Evolutionary conservation across 2,888 invertebrate genomes (phyloP), one percentile per base, ranked within the genome.

Genomic region (Carterocephalus palaemon): DNA sequence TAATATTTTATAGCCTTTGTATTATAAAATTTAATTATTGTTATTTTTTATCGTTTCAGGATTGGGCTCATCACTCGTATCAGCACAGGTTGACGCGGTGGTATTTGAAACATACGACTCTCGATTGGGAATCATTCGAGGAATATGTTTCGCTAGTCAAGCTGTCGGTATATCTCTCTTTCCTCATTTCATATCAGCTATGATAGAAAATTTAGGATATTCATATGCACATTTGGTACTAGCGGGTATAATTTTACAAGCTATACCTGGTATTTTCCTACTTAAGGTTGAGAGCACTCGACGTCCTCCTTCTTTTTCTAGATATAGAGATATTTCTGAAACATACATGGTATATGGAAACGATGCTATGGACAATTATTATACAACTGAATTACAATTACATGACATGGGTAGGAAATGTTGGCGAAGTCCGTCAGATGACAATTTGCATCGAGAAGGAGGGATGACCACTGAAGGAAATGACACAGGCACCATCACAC

Each of bases 381-480:
- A 70, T 45, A 63, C 69, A n/a, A 71, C 73, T 17, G 84, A 85
- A 59, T 51, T 88, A 43, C 86, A 78, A 61, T 58, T 88, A 40
- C 70, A 81, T 23, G 79, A 82, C 49, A 57, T 86, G 59, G 71
- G 75, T 45, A 77, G 71, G 53, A 85, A 85, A 66, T 75, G 71
- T 57, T 87, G 87, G 87, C 75, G 81, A 56, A 86, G 78, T 64
- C 87, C 86, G 5, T 76, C 84, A n/a, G 84, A 84, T 40, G 77
- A 83, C 36, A 79, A 75, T 54, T 56, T 76, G 33, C 70, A 78
- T 31, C 55, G 64, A 23, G 71, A 76, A 46, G 74, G 73, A 8
- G 51, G 36, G 3, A 51, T 56, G 34, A 67, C 70, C 28, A 61
- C 55, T 32, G 66, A 67, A 15, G 66, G 62, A 19, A 59, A 67